Base-by-base conservation (phyloP, 2,797 vertebrate species). In the Alauda arvensis region DNA sequence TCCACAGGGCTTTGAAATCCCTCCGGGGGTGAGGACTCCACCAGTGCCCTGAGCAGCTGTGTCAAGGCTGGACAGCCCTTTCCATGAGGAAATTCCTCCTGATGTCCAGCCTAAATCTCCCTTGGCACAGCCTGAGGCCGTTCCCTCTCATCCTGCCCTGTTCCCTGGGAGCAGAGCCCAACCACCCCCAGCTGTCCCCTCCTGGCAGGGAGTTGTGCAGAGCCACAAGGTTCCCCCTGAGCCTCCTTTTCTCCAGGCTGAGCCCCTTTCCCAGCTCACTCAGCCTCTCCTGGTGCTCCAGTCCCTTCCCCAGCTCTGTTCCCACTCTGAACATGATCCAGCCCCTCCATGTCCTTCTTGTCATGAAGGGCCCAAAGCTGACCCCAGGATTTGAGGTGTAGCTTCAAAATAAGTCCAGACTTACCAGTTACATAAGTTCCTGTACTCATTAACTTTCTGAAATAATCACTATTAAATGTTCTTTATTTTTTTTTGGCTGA, bases 121-220 rank as follows among this genome's bases (percentile, higher is more conserved):
- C 10, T 10, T 61, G 48, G 4, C 10, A 0, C 56, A 68, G 0
- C 13, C 0, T 4, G 3, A 37, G 21, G 34, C 10, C 0, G 0
- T 69, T 61, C 0, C 42, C 26, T 4, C 42, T 19, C 1, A 0
- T 55, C 42, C 56, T 55, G 31, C 21, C 31, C 14, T 26, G 40
- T 53, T 40, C 25, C 29, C 18, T 55, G 29, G 15, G 9, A 76
- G 14, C 40, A 68, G 3, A 76, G 21, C 48, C 48, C 0, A 0
- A 18, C 6, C 12, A 4, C 19, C 8, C 8, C 7, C 0, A 0
- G 24, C 24, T 75, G 19, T 9, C 55, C 33, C 20, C 53, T 83
- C 70, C 53, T 83, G 39, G 29, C 81, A 52, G 62, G 56, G 55
- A 12, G 12, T 2, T 57, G 68, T 72, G 43, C 43, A 82, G 68